Evolutionary conservation across 2,888 invertebrate species (phyloP), one percentile per base, ranked within the genome.

Genomic region (Eristalis tenax): DNA sequence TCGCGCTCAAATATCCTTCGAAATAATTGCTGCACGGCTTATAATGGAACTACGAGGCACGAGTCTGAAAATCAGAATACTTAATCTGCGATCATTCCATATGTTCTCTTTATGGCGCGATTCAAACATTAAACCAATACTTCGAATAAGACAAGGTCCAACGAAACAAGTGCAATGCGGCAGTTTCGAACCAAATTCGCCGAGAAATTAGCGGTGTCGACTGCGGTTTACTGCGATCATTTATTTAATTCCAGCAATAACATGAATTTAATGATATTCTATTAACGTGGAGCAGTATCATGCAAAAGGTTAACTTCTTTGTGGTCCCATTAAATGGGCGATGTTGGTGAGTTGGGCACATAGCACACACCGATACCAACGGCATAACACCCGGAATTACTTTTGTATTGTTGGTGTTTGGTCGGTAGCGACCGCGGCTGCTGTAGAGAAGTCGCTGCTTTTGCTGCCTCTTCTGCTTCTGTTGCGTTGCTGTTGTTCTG

Each of bases 251-350:
- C 68, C 83, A 75, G 65, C 74, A 43, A 76, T 76, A 87, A 80
- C 75, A 79, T 59, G 63, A 76, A 59, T 87, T 83, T 73, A 83
- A 79, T 83, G 78, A 57, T 68, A 79, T 76, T 83, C 79, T 79
- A 80, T 83, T 75, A 75, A 75, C 35, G 63, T 77, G 75, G 71
- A 66, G 57, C 66, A 11, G 74, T 28, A 64, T 56, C 35, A 35
- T 76, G 71, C 76, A 56, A 83, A 87, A 87, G 87, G 87, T 80
- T 83, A 83, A 87, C 83, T 38, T 71, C 83, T 87, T 76, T 83
- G 83, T 73, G 68, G 83, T 83, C 68, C 64, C 71, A 83, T 87
- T 76, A 83, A 83, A 80, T 69, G 73, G 74, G 65, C 65, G n/a
- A 43, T 35, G 61, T 23, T 57, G 74, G 32, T 65, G 50, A 65